Conservation (phyloP, 2,113 vertebrate genomes). For the Bettongia penicillata region DNA sequence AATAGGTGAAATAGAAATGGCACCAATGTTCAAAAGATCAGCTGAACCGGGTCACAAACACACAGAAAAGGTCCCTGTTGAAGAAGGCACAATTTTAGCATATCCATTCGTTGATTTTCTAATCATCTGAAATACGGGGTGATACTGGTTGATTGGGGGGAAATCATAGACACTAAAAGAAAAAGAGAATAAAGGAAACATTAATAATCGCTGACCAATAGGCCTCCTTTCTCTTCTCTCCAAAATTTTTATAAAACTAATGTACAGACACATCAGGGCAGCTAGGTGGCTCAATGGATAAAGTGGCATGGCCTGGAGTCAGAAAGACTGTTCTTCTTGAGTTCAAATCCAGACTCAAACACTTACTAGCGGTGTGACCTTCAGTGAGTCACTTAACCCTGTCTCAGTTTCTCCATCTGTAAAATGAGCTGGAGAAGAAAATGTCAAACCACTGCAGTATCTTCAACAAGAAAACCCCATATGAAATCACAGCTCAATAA, state of each 20-base stretch:
- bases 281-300: too few species aligned
- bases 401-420: not conserved
- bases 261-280: not conserved
- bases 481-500: not conserved
- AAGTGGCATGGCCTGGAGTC: not conserved
- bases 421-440: not conserved
- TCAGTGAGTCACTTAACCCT: not conserved
- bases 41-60: not conserved
- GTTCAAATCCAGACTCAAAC: not conserved
- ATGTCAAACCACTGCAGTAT: not conserved
- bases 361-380: not conserved
- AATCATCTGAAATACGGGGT: not conserved
- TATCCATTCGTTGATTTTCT: not conserved
- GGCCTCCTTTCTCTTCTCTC: not conserved
- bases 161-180: not conserved
- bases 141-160: not conserved
- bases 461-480: not conserved
- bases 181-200: not conserved
- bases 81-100: not conserved
- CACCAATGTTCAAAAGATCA: not conserved
- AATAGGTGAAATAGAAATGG: not conserved
- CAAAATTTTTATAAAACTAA: not conserved
- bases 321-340: not conserved
- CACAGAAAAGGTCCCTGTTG: not conserved
- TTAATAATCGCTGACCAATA: not conserved